These are phyloP conservation scores for Poeciliopsis prolifica DNA, from an alignment of 2,113 vertebrate species.

Conservation along the genomic window DNA sequence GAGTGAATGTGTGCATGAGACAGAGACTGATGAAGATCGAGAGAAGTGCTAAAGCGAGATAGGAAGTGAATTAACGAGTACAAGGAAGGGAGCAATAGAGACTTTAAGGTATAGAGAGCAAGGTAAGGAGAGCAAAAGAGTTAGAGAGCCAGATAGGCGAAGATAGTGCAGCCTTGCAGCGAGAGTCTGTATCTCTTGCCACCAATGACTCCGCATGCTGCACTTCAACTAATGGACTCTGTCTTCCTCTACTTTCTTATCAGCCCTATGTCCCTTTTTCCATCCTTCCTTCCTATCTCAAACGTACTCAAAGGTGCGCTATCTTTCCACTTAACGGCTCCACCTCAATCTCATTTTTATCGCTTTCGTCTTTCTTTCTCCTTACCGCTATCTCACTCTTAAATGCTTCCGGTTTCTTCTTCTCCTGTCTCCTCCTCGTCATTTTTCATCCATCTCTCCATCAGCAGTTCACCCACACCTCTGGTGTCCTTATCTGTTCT, in stretches of 20 bases:
- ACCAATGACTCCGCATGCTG: constrained; percentile 62
- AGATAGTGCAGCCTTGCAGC: constrained; percentile 65
- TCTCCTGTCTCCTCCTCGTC: background rate
- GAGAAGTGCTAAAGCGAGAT: constrained; percentile 51
- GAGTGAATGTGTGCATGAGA: constrained; percentile 12
- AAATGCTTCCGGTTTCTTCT: constrained; percentile 13
- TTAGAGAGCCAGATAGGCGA: constrained; percentile 56
- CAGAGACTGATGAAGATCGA: constrained; percentile 53
- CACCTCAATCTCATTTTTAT: constrained; percentile 57
- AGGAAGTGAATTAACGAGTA: constrained; percentile 56
- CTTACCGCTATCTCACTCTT: constrained; percentile 8
- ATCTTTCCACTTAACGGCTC: constrained; percentile 46
- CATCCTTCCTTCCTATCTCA: constrained; percentile 41
- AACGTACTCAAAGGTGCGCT: constrained; percentile 29
- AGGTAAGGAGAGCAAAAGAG: constrained; percentile 40
- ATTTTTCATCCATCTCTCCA: constrained; percentile 8
- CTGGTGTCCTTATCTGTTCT: constrained; percentile 3
- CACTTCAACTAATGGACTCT: constrained; percentile 69
- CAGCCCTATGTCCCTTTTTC: constrained; percentile 36
- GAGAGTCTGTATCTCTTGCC: constrained; percentile 66
- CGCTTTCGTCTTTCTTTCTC: constrained; percentile 18
- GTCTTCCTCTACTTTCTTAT: constrained; percentile 64
- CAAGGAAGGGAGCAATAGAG: constrained; percentile 26
- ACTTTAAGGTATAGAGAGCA: constrained; percentile 32
- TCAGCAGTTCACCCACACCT: constrained; percentile 9